These are phyloP conservation scores for Ispidina picta DNA, from an alignment of 2,797 vertebrate species.

Conservation along the genomic window DNA sequence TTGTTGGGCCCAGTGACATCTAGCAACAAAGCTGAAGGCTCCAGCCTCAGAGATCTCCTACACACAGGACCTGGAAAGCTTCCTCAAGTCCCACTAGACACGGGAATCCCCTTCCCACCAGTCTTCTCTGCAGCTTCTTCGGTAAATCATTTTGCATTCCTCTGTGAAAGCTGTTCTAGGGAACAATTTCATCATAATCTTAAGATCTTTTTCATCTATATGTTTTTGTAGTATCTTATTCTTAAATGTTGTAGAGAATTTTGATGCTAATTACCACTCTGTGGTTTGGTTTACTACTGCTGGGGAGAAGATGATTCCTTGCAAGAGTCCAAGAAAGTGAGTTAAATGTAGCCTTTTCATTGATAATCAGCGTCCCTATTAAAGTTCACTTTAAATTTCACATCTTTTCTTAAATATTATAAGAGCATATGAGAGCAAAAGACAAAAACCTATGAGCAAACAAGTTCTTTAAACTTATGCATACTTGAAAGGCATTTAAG, in stretches of 20 bases:
- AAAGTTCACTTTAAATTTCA: background rate
- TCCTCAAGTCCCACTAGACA: constrained; percentile 88
- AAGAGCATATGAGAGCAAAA: background rate
- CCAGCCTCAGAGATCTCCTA: constrained; percentile 95
- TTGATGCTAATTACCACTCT: background rate
- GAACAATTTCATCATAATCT: background rate
- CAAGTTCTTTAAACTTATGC: background rate
- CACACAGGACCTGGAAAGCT: constrained; percentile 96
- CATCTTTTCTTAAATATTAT: background rate
- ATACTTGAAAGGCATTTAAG: background rate
- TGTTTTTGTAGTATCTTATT: background rate
- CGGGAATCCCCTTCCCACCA: constrained; percentile 93
- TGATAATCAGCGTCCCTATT: background rate
- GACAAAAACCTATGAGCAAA: background rate
- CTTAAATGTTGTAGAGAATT: background rate
- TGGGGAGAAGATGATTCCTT: background rate
- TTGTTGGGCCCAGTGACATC: constrained; percentile 90
- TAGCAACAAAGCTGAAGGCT: constrained; percentile 95
- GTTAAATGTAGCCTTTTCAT: background rate
- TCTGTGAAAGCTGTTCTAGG: background rate
- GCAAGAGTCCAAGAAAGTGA: background rate
- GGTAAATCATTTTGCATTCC: constrained; percentile 77
- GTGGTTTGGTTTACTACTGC: background rate
- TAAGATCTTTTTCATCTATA: background rate
- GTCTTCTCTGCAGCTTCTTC: constrained; percentile 90